These are phyloP conservation scores for Calcarius lapponicus DNA, from an alignment of 2,797 vertebrate genomes.

Conservation along the genomic window DNA sequence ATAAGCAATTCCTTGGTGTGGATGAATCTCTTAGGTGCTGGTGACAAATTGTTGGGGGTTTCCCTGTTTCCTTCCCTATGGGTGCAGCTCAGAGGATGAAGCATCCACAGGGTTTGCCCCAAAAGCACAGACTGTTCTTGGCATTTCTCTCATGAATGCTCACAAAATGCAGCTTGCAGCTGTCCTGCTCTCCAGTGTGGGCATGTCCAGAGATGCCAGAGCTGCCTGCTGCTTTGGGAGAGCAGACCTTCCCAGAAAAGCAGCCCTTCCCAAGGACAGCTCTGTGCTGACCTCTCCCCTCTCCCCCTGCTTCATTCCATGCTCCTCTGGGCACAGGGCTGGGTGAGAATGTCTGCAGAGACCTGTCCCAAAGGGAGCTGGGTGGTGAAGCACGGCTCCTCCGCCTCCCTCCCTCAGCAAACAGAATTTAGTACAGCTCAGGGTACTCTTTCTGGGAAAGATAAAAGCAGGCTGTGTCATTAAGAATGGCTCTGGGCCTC, in stretches of 20 bases:
- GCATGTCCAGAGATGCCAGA: background rate
- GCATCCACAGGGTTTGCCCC: background rate
- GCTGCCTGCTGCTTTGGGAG: background rate
- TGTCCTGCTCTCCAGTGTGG: background rate
- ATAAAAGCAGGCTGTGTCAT: background rate
- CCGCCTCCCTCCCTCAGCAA: background rate
- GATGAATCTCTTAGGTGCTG: background rate
- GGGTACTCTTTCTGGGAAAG: background rate
- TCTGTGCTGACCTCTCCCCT: background rate
- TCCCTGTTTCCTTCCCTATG: background rate
- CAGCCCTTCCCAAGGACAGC: background rate
- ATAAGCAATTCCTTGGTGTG: background rate
- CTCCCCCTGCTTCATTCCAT: accelerated
- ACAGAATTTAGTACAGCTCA: background rate
- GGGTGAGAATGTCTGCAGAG: background rate
- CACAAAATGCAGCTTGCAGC: background rate
- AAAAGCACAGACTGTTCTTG: background rate
- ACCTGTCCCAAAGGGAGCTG: background rate
- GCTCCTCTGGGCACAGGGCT: accelerated
- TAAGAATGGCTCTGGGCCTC: background rate
- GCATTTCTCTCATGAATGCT: background rate
- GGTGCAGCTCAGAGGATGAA: background rate
- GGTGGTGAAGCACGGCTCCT: accelerated
- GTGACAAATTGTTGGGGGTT: background rate
- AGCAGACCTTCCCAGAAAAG: background rate